These are phyloP conservation scores for Chaetogeoica ovagalla DNA, from an alignment of 2,888 invertebrate species.

Conservation along the genomic window DNA sequence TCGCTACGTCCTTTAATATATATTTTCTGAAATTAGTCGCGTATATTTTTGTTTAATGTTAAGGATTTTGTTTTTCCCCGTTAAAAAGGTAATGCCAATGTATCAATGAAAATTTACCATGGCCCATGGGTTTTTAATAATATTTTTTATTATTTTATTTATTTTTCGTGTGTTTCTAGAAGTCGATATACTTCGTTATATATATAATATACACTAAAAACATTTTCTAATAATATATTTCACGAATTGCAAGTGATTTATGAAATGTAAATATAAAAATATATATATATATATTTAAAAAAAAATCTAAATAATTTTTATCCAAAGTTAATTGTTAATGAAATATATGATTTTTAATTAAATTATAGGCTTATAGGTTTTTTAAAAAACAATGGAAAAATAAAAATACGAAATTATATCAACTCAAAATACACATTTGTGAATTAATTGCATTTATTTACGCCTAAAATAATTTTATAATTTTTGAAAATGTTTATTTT, in stretches of 20 bases:
- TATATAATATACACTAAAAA: background rate
- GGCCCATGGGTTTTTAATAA: background rate
- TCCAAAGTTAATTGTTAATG: background rate
- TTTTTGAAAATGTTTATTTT: no score
- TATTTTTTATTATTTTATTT: background rate
- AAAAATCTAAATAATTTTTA: background rate
- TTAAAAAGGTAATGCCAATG: background rate
- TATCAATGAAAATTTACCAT: background rate
- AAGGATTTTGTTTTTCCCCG: background rate
- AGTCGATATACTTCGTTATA: no score
- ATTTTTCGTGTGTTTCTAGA: background rate
- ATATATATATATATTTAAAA: background rate
- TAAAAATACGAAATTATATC: background rate
- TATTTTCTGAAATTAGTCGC: constrained; percentile 9
- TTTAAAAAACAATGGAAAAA: no score
- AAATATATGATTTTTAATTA: background rate
- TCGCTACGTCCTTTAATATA: constrained; percentile 25
- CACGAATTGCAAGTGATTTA: background rate
- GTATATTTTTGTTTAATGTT: background rate
- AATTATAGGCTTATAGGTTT: no score
- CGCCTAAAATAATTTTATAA: background rate
- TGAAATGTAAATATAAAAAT: no score
- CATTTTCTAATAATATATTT: background rate
- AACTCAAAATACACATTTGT: background rate
- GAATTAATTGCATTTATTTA: background rate